Evolutionary conservation across 2,797 vertebrate genomes (phyloP), one percentile per base, ranked within the genome.

Genomic region (Numenius phaeopus): DNA sequence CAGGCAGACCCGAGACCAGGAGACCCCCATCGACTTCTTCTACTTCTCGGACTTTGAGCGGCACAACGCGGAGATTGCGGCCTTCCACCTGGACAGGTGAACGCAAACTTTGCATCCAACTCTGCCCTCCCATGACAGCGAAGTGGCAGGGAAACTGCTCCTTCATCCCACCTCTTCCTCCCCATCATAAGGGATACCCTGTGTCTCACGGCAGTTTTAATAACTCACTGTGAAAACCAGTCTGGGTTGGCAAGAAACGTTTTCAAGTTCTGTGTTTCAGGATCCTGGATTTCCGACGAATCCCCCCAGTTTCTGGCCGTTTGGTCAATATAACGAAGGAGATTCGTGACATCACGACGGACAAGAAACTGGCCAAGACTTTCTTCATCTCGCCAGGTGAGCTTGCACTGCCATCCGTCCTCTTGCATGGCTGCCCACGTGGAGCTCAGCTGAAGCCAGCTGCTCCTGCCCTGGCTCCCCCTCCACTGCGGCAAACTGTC

Each of bases 11-110:
- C 97, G 99, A 81, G 92, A 98, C 40, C 98, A 98, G 54, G 99
- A 99, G 96, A 99, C 98, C 13, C 98, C 98, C 42, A 89, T 93
- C 17, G 98, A 99, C 95, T 98, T 99, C 44, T 99, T 99, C 97
- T 99, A 99, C 96, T 99, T 99, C 98, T 99, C 99, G 1, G 98
- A 99, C 97, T 99, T 99, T 81, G 99, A 99, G 96, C 97, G 99
- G 67, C 99, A 99, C 96, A 99, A 99, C 32, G 98, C 99, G 9
- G 99, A 99, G 97, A 99, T 99, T 2, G 97, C 98, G 80, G 99
- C 99, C 66, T 99, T 99, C 90, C 99, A 99, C 83, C 96, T 99
- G 89, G 99, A 99, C 98, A 98, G 98, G 99, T 99, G 64, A 92
- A 37, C 1, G 7, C 24, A 55, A 88, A 19, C 61, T 89, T 71